A percentile compares a stretch with the other conserved stretches of the same genome.
These are phyloP conservation scores for Macrophya annulata DNA, from an alignment of 2,888 invertebrate species.

Conservation along the genomic window DNA sequence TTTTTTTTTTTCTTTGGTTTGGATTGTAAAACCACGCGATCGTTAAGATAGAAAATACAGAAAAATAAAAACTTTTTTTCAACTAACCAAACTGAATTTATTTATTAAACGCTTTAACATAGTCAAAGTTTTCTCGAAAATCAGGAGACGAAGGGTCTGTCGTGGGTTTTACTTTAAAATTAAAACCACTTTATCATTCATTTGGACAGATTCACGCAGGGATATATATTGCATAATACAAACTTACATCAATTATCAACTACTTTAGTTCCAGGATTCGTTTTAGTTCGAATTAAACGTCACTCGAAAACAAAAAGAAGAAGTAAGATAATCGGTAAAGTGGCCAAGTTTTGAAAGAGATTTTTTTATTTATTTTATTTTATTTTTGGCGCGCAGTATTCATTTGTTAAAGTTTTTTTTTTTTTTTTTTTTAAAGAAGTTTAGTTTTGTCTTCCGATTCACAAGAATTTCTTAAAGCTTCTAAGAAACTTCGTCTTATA, in stretches of 20 bases:
- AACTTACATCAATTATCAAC: not conserved
- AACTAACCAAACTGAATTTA: too few relatives aligned
- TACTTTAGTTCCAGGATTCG: not conserved
- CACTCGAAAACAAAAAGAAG: not conserved
- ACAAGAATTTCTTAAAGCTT: not conserved
- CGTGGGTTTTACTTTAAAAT: not conserved
- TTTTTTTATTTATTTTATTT: too few relatives aligned
- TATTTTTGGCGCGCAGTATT: not conserved
- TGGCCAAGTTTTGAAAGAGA: not conserved
- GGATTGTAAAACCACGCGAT: too few relatives aligned
- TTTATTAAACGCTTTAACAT: slow-evolving; percentile 1
- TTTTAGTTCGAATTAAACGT: not conserved
- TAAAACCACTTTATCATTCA: not conserved
- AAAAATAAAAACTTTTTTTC: too few relatives aligned
- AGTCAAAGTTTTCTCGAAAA: not conserved
- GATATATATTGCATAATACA: not conserved
- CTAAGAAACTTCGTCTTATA: not conserved
- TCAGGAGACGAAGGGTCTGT: not conserved
- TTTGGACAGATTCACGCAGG: not conserved
- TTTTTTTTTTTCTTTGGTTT: too few relatives aligned
- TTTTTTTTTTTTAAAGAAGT: slow-evolving; percentile 2
- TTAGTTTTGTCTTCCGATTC: slow-evolving; percentile 16
- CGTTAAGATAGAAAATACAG: not conserved
- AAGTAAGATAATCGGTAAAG: slow-evolving; percentile 14
- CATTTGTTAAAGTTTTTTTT: slow-evolving; percentile 14